These are phyloP conservation scores for Zoanthus solanderi DNA, from an alignment of 92 coral and sea anemone genomes.

Conservation along the genomic window DNA sequence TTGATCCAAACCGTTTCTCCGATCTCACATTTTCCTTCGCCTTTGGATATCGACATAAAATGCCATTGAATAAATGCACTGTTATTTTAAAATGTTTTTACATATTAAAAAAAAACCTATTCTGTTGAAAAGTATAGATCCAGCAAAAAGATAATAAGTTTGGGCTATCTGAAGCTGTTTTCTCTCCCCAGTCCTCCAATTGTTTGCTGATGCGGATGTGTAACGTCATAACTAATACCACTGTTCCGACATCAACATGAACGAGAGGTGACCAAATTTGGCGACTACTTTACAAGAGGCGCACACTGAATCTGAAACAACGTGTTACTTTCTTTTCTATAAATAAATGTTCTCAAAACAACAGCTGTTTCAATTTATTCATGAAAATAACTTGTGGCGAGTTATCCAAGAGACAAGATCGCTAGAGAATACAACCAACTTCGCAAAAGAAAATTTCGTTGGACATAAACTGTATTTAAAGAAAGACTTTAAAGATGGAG, in stretches of 20 bases:
- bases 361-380: conserved; percentile 10
- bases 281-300: background rate
- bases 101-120: background rate
- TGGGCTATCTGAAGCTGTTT: background rate
- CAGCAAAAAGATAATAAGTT: background rate
- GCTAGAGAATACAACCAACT: background rate
- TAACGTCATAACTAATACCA: conserved; percentile 35
- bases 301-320: background rate
- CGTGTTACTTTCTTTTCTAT: background rate
- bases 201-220: background rate
- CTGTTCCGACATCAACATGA: background rate
- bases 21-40: background rate
- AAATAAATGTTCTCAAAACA: background rate
- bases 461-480: background rate
- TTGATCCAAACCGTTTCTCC: background rate
- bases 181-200: conserved; percentile 21
- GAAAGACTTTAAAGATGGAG: conserved; percentile 9
- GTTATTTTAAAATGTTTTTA: background rate
- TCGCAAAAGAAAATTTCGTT: background rate
- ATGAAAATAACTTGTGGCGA: background rate
- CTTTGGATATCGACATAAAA: background rate
- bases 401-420: background rate
- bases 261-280: conserved; percentile 33
- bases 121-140: background rate
- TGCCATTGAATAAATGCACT: background rate